phyloP scores from a whole-genome alignment of 2,113 vertebrate genomes.

The Lepus americanus region DNA sequence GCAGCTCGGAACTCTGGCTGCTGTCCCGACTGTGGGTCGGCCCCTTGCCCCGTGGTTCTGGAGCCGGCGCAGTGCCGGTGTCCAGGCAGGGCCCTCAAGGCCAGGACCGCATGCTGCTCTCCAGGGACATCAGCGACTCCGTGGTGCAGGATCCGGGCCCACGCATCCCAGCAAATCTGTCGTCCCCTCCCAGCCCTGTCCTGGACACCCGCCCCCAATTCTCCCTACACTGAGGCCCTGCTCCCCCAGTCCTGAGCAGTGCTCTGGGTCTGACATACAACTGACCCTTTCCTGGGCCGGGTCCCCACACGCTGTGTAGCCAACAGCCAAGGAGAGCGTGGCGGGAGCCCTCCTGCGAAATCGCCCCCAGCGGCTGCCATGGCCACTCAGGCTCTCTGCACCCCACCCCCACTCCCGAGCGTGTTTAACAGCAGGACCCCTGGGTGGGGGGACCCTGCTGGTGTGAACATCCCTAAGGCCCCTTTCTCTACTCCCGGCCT shows the following conservation, averaged over 20 bases:
- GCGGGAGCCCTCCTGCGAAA: not conserved
- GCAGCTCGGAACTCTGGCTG: not conserved
- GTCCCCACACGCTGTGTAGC: not conserved
- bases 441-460: not conserved
- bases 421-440: not conserved
- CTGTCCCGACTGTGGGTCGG: no score
- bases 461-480: no score
- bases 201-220: not conserved
- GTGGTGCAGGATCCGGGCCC: not conserved
- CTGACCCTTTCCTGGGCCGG: not conserved
- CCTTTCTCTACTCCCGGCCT: not conserved
- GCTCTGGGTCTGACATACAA: not conserved
- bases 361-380: not conserved
- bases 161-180: not conserved
- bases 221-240: no score
- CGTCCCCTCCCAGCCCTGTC: not conserved
- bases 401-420: not conserved
- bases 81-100: not conserved
- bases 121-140: not conserved
- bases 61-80: not conserved
- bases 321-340: not conserved
- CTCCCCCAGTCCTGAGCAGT: not conserved
- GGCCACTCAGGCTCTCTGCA: not conserved
- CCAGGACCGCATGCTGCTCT: not conserved
- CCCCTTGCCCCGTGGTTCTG: not conserved